These are phyloP conservation scores for Chrosomus eos DNA, from an alignment of 2,797 vertebrate genomes.

Conservation along the genomic window DNA sequence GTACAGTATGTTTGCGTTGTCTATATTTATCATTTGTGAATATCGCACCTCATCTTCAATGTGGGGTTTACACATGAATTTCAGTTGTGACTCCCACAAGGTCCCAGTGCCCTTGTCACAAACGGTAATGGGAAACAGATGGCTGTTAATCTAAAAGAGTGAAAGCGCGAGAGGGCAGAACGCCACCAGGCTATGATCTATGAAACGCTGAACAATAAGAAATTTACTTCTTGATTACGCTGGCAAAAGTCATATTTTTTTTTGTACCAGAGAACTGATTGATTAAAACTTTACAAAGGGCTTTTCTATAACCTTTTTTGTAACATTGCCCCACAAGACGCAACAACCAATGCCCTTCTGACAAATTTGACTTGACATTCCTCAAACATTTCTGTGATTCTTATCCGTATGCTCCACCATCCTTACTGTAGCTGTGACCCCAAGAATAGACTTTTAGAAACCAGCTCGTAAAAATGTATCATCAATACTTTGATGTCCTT, in stretches of 20 bases:
- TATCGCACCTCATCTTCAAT: conserved; percentile 36
- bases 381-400: not conserved
- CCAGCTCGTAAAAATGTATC: conserved; percentile 32
- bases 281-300: conserved; percentile 1
- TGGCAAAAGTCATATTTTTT: conserved; percentile 40
- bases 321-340: not conserved
- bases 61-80: conserved; percentile 8
- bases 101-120: conserved; percentile 60
- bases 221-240: conserved; percentile 57
- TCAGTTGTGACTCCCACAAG: conserved; percentile 44
- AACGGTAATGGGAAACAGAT: conserved; percentile 62
- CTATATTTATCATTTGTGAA: conserved; percentile 39
- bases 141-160: conserved; percentile 64
- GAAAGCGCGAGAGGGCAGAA: conserved; percentile 55
- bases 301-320: not conserved
- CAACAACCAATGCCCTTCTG: not conserved
- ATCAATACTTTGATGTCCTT: conserved; percentile 27
- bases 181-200: conserved; percentile 54
- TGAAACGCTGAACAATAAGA: conserved; percentile 52
- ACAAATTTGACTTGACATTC: not conserved
- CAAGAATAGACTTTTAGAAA: not conserved
- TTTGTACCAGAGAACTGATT: not conserved
- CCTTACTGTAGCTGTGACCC: conserved; percentile 8
- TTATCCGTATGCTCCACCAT: conserved; percentile 14
- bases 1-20: not conserved